These are phyloP conservation scores for Drosophila sturtevanti DNA, from an alignment of 1,140 invertebrate genomes.

Conservation along the genomic window DNA sequence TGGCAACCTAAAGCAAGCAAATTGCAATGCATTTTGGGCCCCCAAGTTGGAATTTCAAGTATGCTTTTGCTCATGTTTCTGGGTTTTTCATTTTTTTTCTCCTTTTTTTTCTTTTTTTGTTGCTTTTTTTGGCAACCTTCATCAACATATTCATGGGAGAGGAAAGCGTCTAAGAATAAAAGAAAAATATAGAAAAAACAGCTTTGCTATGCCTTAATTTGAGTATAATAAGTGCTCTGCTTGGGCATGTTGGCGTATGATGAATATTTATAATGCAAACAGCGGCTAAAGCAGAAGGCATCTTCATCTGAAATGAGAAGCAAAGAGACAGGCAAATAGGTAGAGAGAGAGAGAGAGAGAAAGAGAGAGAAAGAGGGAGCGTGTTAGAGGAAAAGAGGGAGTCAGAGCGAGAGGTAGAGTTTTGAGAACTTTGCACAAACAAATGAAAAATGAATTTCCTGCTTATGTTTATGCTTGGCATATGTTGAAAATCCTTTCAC, in stretches of 20 bases:
- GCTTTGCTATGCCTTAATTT: conserved; percentile 64
- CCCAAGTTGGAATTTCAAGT: conserved; percentile 76
- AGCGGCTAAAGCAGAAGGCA: conserved; percentile 35
- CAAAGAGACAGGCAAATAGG: too few species aligned
- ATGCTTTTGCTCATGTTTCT: conserved; percentile 48
- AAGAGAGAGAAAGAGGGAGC: not conserved
- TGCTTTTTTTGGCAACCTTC: conserved; percentile 31
- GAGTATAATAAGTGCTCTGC: conserved; percentile 73
- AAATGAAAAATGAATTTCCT: conserved; percentile 81
- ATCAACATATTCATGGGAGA: conserved; percentile 22
- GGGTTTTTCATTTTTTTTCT: conserved; percentile 7
- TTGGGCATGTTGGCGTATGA: conserved; percentile 61
- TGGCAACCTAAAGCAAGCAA: conserved; percentile 41
- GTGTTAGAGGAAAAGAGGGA: not conserved
- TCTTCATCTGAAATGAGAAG: conserved; percentile 39
- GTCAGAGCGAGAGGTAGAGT: not conserved
- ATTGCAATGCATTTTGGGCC: conserved; percentile 63
- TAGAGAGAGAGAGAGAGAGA: not conserved
- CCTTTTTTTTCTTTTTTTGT: too few species aligned
- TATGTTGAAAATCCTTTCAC: conserved; percentile 66
- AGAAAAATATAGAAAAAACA: conserved; percentile 27
- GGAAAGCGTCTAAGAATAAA: conserved; percentile 13
- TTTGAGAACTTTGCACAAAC: conserved; percentile 65
- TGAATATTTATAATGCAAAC: conserved; percentile 73
- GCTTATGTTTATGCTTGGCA: conserved; percentile 78